These are phyloP conservation scores for Eurytemora carolleeae DNA, from an alignment of 1,140 invertebrate genomes.

Conservation along the genomic window DNA sequence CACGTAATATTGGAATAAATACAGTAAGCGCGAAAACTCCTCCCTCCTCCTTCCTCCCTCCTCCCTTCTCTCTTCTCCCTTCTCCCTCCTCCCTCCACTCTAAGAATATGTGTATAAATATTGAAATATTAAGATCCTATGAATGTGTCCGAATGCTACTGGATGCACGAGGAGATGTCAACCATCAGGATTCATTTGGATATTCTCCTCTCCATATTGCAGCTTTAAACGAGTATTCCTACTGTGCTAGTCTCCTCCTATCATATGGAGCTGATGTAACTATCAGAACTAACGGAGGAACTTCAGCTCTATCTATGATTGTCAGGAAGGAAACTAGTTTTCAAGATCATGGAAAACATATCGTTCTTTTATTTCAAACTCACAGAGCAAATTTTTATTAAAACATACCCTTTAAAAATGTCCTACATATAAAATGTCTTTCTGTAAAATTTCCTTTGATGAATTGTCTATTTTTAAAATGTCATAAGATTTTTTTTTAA, in stretches of 20 bases:
- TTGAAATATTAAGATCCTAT: slow-evolving; percentile 2
- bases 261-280: slow-evolving; percentile 63
- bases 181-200: slow-evolving; percentile 28
- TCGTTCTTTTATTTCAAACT: not conserved
- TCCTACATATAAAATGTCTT: no score
- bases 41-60: no score
- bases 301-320: slow-evolving; percentile 56
- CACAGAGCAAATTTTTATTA: not conserved
- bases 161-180: slow-evolving; percentile 13
- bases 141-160: slow-evolving; percentile 13
- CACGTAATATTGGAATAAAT: no score
- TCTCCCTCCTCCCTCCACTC: no score
- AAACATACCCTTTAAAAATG: not conserved
- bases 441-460: no score
- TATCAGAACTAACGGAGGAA: slow-evolving; percentile 55
- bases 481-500: no score
- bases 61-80: no score
- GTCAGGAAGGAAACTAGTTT: no score
- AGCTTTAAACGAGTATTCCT: slow-evolving; percentile 57
- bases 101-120: no score
- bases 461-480: no score
- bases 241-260: slow-evolving; percentile 57
- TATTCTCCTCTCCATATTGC: slow-evolving; percentile 72
- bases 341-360: no score
- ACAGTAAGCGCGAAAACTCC: no score